Percentiles rank a stretch among this genome's conserved stretches.
These are phyloP conservation scores for Entelurus aequoreus DNA, from an alignment of 2,113 vertebrate species.

Conservation along the genomic window DNA sequence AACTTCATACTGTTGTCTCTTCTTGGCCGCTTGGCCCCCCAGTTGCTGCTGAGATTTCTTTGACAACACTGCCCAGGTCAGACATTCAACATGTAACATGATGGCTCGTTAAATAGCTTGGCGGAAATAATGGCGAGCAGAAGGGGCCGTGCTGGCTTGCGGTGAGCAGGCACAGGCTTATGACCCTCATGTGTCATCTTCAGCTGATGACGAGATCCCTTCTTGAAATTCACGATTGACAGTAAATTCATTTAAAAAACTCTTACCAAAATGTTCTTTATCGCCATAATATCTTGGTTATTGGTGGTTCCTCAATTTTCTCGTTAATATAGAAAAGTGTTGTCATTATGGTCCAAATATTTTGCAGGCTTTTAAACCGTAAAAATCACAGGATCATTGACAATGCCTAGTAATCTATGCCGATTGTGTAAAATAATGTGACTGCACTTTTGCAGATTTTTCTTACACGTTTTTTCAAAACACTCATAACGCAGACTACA, in stretches of 20 bases:
- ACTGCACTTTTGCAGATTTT: no score
- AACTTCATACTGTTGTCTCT: slow-evolving; percentile 17
- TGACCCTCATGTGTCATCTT: slow-evolving; percentile 44
- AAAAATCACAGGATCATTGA: no score
- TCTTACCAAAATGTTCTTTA: slow-evolving; percentile 16
- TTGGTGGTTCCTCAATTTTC: slow-evolving; percentile 24
- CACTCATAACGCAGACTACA: no score
- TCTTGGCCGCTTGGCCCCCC: slow-evolving; percentile 10
- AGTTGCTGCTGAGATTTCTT: slow-evolving; percentile 15
- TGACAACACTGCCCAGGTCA: slow-evolving; percentile 32
- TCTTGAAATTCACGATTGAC: slow-evolving; percentile 28
- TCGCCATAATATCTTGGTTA: slow-evolving; percentile 28
- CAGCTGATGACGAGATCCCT: slow-evolving; percentile 40
- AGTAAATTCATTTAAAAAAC: no score
- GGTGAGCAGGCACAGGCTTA: slow-evolving; percentile 36
- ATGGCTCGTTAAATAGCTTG: slow-evolving; percentile 46
- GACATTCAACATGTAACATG: slow-evolving; percentile 30
- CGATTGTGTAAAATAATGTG: no score
- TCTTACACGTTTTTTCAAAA: no score
- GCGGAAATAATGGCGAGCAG: slow-evolving; percentile 28
- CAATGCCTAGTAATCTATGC: no score
- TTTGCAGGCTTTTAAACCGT: no score
- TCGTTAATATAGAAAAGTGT: slow-evolving; percentile 29
- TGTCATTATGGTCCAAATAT: slow-evolving; percentile 43
- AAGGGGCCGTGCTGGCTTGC: slow-evolving; percentile 15